Base-by-base conservation (phyloP, 2,797 vertebrate species). In the Threskiornis aethiopicus region DNA sequence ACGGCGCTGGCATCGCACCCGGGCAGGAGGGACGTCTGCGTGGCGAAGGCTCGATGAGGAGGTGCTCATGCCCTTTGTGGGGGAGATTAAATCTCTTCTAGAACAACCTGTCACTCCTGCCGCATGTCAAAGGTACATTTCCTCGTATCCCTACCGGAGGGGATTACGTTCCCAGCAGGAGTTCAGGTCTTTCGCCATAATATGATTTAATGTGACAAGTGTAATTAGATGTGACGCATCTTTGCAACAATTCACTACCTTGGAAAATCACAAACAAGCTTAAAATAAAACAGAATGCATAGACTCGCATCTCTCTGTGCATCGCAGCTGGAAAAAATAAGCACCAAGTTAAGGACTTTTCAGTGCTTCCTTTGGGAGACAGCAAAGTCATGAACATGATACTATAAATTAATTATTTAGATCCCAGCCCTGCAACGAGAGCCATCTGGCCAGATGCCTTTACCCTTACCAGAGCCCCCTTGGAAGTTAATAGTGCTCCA, bases 171-270 rank as follows among this genome's bases (percentile, higher is more conserved):
- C 90, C 91, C 84, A 80, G 93, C 55, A 28, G 72, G 73, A 66
- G 16, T 2, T 47, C 33, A 5, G 73, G 10, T 3, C n/a, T 66
- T 67, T 51, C 39, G 58, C 84, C 59, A 2, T 42, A 2, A 6
- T 64, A 21, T 65, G 94, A 94, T 66, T 78, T 41, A 71, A 35
- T 8, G 94, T 94, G 95, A 96, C 96, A 75, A 87, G 86, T 52
- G 90, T 91, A 91, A 93, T 98, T 87, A 80, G 89, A 83, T 79
- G 95, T 92, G 81, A 41, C 84, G 17, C 3, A 6, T 67, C 95
- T 54, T 47, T 52, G 69, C 94, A 80, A 26, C 47, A 14, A 9
- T 52, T 61, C 81, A 3, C 41, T 44, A 11, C 87, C 93, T 79
- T 12, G 20, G 58, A 84, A 91, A 73, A 55, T 24, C 64, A 8